Evolutionary conservation across 2,888 invertebrate species (phyloP).

Genomic region (Exephanes ischioxanthus): DNA sequence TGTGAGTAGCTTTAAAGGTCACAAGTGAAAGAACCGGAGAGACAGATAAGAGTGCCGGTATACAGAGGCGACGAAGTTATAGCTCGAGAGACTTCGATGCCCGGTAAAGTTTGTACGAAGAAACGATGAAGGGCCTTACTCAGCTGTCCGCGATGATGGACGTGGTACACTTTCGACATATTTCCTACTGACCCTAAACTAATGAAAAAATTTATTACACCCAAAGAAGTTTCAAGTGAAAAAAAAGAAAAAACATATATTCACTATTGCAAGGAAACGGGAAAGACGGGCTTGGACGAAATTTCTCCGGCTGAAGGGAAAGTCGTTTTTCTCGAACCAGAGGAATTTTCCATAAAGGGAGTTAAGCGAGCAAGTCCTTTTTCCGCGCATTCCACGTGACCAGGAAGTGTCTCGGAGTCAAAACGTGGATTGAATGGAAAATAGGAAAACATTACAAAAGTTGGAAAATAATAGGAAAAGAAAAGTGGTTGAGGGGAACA

Average conservation of each 20-base stretch:
- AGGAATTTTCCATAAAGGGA: conserved; percentile 33
- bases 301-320: conserved; percentile 42
- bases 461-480: not conserved
- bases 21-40: conserved; percentile 18
- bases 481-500: not conserved
- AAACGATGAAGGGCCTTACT: conserved; percentile 54
- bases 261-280: not conserved
- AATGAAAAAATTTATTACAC: too few species aligned
- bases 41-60: conserved; percentile 3
- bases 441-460: not conserved
- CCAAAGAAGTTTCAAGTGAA: not conserved
- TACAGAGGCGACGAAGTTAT: conserved; percentile 23
- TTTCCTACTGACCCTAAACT: not conserved
- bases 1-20: conserved; percentile 52
- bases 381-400: conserved; percentile 19
- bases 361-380: conserved; percentile 11
- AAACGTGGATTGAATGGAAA: conserved; percentile 16
- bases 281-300: conserved; percentile 8
- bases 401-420: conserved; percentile 4
- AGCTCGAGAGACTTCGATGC: conserved; percentile 63
- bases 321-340: conserved; percentile 43
- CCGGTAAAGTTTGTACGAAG: conserved; percentile 47
- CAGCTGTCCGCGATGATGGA: conserved; percentile 27
- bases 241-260: not conserved
- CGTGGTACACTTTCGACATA: not conserved